These are phyloP conservation scores for Scarus forsteni DNA, from an alignment of 2,797 vertebrate genomes.

Conservation along the genomic window DNA sequence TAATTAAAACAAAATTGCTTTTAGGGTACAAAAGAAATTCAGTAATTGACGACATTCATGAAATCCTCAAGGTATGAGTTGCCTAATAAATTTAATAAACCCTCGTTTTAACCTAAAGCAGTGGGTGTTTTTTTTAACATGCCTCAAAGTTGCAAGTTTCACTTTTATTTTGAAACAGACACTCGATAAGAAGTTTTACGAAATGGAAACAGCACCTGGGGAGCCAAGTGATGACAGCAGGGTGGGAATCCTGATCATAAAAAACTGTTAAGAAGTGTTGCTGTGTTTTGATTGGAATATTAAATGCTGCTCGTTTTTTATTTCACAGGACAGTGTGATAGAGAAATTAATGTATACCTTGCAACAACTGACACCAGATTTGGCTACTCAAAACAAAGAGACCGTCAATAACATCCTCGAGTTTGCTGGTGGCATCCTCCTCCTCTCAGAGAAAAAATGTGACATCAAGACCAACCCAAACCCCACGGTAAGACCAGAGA, in stretches of 20 bases:
- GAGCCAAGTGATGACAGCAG: constrained; percentile 16
- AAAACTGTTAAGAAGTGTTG: not conserved
- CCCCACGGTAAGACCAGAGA: constrained; percentile 31
- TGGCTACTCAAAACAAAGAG: not conserved
- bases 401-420: constrained; percentile 52
- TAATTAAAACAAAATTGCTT: not conserved
- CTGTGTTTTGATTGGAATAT: not conserved
- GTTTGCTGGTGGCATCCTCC: constrained; percentile 64
- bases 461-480: constrained; percentile 20
- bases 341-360: not conserved
- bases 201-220: constrained; percentile 44
- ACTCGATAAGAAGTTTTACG: constrained; percentile 3
- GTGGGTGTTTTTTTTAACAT: not conserved
- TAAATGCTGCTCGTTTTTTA: not conserved
- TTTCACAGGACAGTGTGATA: constrained; percentile 57
- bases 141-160: constrained; percentile 7
- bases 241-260: constrained; percentile 41
- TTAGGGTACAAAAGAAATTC: constrained; percentile 47
- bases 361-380: rapidly evolving
- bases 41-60: rapidly evolving
- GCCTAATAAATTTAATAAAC: constrained; percentile 1
- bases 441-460: constrained; percentile 67
- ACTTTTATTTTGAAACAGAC: constrained; percentile 52
- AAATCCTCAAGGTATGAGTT: constrained; percentile 39
- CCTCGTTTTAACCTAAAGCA: not conserved